Conservation (phyloP, 2,797 vertebrate genomes). For the Syngnathus acus region DNA sequence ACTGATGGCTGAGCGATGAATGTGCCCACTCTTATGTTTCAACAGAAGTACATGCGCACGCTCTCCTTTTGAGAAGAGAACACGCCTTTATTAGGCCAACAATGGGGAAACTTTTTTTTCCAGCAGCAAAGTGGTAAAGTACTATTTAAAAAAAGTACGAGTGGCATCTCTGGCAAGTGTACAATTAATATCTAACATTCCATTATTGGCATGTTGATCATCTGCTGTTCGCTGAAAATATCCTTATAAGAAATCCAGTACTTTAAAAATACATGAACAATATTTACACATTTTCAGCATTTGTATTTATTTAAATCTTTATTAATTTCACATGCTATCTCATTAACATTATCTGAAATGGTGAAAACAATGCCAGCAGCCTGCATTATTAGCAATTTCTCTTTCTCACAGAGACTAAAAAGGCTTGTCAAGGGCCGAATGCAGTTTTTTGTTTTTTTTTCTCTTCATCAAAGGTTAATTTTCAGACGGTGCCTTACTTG, state of each 20-base stretch:
- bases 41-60: constrained; percentile 20
- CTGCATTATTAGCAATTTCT: constrained; percentile 43
- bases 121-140: neutral
- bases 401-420: constrained; percentile 47
- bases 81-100: neutral
- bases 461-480: constrained; percentile 55
- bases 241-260: neutral
- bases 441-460: constrained; percentile 22
- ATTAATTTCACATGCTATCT: neutral
- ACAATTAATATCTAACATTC: neutral
- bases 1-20: constrained; percentile 2
- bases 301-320: too few species aligned
- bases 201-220: constrained; percentile 19
- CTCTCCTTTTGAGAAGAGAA: constrained; percentile 18
- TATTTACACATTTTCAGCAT: neutral
- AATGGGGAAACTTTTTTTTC: neutral
- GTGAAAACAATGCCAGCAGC: constrained; percentile 21
- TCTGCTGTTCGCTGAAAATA: neutral
- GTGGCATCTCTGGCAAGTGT: neutral
- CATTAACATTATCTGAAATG: neutral
- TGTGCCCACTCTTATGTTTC: constrained; percentile 12
- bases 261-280: neutral
- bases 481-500: constrained; percentile 58
- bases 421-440: constrained; percentile 46
- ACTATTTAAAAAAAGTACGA: too few species aligned